Conservation (phyloP, 1,140 invertebrate genomes). For the Copidosoma floridanum region DNA sequence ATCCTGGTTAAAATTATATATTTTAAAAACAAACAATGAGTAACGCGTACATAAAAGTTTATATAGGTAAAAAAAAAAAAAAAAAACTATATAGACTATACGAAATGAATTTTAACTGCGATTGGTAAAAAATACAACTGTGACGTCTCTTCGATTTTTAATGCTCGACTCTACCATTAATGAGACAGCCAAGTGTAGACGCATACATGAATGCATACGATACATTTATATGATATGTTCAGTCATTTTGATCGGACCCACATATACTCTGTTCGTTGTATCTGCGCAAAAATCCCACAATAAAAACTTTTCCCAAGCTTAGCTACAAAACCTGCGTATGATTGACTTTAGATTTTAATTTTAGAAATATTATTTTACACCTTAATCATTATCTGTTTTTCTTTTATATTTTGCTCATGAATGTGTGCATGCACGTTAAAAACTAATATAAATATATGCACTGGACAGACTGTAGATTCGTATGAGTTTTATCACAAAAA, state of each 20-base stretch:
- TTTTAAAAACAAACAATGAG: too few species aligned
- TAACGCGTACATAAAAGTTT: too few species aligned
- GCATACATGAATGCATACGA: constrained; percentile 4
- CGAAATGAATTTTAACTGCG: too few species aligned
- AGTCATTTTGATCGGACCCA: not conserved
- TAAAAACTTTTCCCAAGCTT: too few species aligned
- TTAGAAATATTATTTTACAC: constrained; percentile 2
- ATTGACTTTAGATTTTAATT: constrained; percentile 8
- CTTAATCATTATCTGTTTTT: too few species aligned
- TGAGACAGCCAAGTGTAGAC: not conserved
- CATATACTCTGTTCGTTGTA: constrained; percentile 12
- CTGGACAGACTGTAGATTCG: constrained; percentile 11
- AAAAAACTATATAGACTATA: too few species aligned
- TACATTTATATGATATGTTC: too few species aligned
- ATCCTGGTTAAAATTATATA: too few species aligned
- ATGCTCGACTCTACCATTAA: not conserved
- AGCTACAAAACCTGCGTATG: not conserved
- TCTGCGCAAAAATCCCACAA: not conserved
- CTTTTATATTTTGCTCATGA: not conserved
- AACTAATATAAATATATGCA: not conserved
- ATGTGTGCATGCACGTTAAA: not conserved
- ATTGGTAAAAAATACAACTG: too few species aligned
- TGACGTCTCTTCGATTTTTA: too few species aligned
- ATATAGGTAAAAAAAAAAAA: too few species aligned
- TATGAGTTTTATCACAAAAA: constrained; percentile 15